Percentiles rank a stretch among this genome's conserved stretches.
phyloP scores from a whole-genome alignment of 2,797 vertebrate genomes.

The Darevskia nairensis region DNA sequence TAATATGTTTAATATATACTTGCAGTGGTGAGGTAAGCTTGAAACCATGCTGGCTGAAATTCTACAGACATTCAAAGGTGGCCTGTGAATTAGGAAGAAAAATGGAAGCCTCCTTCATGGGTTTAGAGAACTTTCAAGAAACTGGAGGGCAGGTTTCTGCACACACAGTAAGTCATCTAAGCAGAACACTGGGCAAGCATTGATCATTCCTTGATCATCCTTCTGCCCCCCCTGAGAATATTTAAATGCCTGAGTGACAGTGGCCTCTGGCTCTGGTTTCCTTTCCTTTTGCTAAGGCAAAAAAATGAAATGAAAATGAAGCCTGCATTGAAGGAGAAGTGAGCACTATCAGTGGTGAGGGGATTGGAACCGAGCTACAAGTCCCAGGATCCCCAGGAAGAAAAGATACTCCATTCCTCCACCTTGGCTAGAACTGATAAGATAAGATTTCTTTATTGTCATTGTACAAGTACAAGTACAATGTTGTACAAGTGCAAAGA shows the following conservation, averaged over 20 bases:
- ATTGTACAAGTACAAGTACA: too few relatives aligned
- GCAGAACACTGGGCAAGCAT: background rate
- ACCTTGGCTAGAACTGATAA: background rate
- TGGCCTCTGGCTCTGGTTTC: background rate
- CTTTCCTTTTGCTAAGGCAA: background rate
- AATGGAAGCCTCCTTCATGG: too few relatives aligned
- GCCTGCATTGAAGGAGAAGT: background rate
- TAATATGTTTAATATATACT: background rate
- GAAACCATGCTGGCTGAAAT: too few relatives aligned
- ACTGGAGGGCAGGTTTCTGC: too few relatives aligned
- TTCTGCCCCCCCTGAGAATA: background rate
- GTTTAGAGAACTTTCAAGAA: too few relatives aligned
- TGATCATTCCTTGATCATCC: too few relatives aligned
- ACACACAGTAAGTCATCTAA: background rate
- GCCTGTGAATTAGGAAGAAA: too few relatives aligned
- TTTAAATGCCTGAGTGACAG: background rate
- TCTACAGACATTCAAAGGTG: too few relatives aligned
- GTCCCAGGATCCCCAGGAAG: background rate
- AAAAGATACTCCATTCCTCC: background rate
- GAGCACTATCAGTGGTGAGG: background rate
- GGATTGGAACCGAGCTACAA: too few relatives aligned
- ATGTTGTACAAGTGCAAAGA: too few relatives aligned
- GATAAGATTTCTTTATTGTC: too few relatives aligned
- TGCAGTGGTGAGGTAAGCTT: too few relatives aligned
- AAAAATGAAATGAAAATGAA: background rate